Percentiles rank a stretch among this genome's conserved stretches.
These are phyloP conservation scores for Pterostichus niger DNA, from an alignment of 2,888 invertebrate species.

Conservation along the genomic window DNA sequence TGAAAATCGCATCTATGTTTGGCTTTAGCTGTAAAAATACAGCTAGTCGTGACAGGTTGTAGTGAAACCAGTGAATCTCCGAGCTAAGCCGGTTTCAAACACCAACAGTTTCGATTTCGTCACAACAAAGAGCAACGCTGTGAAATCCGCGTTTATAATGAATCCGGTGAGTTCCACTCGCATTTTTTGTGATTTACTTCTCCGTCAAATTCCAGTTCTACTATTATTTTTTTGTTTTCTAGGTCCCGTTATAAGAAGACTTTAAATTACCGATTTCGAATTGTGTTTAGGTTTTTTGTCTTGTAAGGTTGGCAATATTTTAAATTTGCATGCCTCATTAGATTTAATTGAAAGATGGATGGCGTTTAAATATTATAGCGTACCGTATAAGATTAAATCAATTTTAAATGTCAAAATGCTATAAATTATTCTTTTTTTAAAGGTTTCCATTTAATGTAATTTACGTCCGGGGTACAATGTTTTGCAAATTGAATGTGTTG, in stretches of 20 bases:
- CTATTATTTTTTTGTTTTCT: conserved; percentile 28
- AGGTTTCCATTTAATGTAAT: conserved; percentile 9
- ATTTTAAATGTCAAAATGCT: conserved; percentile 39
- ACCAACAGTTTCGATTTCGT: conserved; percentile 36
- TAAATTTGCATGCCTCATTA: conserved; percentile 43
- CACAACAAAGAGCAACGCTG: background rate
- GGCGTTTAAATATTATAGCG: background rate
- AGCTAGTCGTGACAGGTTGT: no score
- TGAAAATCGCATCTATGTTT: no score
- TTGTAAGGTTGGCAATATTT: conserved; percentile 16
- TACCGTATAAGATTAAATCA: background rate
- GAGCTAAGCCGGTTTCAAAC: conserved; percentile 3
- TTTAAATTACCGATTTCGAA: conserved; percentile 28
- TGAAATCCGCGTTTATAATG: conserved; percentile 29
- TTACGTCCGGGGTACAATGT: conserved; percentile 1
- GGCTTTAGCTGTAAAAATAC: no score
- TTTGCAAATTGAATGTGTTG: conserved; percentile 20
- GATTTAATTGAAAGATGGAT: conserved; percentile 35
- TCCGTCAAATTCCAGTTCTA: conserved; percentile 36
- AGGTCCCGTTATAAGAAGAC: conserved; percentile 25
- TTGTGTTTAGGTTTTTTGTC: conserved; percentile 28
- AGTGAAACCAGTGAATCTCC: conserved; percentile 45
- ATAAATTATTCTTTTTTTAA: conserved; percentile 35
- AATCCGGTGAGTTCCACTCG: conserved; percentile 23
- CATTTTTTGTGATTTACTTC: conserved; percentile 44